Evolutionary conservation across 1,140 invertebrate species (phyloP).

Genomic region (Leptoteleia sp.): DNA sequence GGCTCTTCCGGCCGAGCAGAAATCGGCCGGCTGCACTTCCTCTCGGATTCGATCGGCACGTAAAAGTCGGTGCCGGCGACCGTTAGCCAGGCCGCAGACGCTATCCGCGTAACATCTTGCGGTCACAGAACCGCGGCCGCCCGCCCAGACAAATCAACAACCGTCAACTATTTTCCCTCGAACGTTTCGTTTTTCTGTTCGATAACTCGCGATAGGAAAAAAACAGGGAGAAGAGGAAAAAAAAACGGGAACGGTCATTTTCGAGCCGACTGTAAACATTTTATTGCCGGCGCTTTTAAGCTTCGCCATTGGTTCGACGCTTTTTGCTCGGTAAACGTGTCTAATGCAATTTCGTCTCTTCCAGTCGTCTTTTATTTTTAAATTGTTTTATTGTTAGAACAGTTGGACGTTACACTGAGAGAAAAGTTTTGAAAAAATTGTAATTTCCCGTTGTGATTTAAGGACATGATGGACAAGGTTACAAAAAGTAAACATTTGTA

Average conservation of each 20-base stretch:
- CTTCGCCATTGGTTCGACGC: neutral
- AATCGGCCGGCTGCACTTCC: conserved; percentile 56
- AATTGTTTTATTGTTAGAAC: too few relatives aligned
- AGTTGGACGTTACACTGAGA: too few relatives aligned
- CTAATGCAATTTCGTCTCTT: too few relatives aligned
- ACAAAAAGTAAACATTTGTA: too few relatives aligned
- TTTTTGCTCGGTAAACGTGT: too few relatives aligned
- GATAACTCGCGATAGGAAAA: neutral
- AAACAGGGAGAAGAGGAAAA: too few relatives aligned
- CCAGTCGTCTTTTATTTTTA: too few relatives aligned
- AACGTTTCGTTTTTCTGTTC: conserved; percentile 2
- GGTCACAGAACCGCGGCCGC: conserved; percentile 24
- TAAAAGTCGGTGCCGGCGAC: conserved; percentile 27
- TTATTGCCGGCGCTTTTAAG: neutral
- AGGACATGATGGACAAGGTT: too few relatives aligned
- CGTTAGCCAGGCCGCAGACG: conserved; percentile 34
- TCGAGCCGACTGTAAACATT: conserved; percentile 12
- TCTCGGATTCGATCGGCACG: conserved; percentile 50
- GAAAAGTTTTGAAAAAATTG: too few relatives aligned
- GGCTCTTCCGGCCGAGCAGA: conserved; percentile 45
- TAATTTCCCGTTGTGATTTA: too few relatives aligned
- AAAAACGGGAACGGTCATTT: conserved; percentile 17
- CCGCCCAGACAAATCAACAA: conserved; percentile 23
- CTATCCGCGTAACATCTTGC: conserved; percentile 40
- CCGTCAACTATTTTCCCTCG: neutral